Percentiles rank a stretch among this genome's conserved stretches.
phyloP scores from a whole-genome alignment of 2,113 vertebrate species.

The Xiphias gladius region DNA sequence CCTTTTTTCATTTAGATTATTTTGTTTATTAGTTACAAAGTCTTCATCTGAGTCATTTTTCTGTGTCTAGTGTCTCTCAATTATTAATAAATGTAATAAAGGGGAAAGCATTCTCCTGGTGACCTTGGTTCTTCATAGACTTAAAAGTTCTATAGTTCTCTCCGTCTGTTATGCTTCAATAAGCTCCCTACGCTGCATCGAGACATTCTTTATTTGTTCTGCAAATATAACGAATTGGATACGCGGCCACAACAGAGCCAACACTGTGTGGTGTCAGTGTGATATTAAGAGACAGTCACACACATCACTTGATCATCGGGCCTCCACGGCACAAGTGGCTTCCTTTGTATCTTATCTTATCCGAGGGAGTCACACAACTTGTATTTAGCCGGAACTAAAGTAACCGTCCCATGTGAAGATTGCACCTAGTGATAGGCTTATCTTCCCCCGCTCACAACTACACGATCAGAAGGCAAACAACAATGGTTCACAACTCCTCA shows the following conservation, averaged over 20 bases:
- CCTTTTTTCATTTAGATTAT: neutral
- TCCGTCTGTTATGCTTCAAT: constrained; percentile 41
- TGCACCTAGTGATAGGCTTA: constrained; percentile 56
- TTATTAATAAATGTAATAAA: neutral
- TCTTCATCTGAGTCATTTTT: neutral
- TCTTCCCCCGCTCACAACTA: constrained; percentile 37
- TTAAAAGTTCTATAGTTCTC: neutral
- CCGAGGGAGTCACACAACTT: constrained; percentile 70
- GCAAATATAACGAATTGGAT: constrained; percentile 59
- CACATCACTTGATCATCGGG: constrained; percentile 73
- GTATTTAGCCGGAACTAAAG: constrained; percentile 73
- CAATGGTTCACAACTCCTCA: constrained; percentile 40
- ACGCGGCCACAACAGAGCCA: constrained; percentile 48
- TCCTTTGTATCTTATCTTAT: constrained; percentile 75
- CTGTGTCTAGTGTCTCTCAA: neutral
- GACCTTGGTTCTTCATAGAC: constrained; percentile 28
- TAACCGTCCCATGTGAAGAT: constrained; percentile 61
- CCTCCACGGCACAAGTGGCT: constrained; percentile 67
- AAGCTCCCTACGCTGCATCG: constrained; percentile 21
- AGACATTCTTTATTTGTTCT: constrained; percentile 69
- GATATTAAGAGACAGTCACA: constrained; percentile 74
- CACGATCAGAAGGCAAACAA: constrained; percentile 61
- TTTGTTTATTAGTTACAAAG: neutral
- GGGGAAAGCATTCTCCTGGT: neutral
- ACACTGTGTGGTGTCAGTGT: constrained; percentile 68